Conservation (phyloP, 2,888 invertebrate genomes). For the Megastigmus dorsalis region DNA sequence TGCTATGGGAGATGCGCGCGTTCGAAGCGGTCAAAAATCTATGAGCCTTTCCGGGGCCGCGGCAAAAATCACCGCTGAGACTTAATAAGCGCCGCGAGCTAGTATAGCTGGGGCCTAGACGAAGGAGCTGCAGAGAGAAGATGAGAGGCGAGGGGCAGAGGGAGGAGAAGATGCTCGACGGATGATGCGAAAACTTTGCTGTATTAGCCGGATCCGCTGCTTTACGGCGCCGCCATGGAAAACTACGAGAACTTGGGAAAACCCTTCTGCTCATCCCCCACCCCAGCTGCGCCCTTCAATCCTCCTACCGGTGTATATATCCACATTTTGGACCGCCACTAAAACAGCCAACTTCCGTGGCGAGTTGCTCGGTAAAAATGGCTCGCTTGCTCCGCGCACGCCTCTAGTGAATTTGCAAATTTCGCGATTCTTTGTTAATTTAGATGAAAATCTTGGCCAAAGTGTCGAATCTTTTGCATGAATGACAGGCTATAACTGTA, state of each 20-base stretch:
- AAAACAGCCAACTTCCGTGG: slow-evolving; percentile 42
- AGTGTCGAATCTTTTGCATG: slow-evolving; percentile 31
- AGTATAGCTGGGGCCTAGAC: slow-evolving; percentile 57
- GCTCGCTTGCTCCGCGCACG: slow-evolving; percentile 26
- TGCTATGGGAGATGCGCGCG: background rate
- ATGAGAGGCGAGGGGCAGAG: slow-evolving; percentile 60
- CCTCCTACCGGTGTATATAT: slow-evolving; percentile 16
- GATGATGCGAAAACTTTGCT: slow-evolving; percentile 74
- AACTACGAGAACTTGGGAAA: slow-evolving; percentile 64
- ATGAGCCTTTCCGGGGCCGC: slow-evolving; percentile 39
- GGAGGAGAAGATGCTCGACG: slow-evolving; percentile 67
- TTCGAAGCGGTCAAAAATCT: slow-evolving; percentile 40
- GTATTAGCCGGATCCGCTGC: slow-evolving; percentile 72
- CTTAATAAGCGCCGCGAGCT: slow-evolving; percentile 72
- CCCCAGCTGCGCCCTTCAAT: slow-evolving; percentile 32
- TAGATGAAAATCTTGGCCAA: slow-evolving; percentile 45
- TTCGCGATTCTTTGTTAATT: slow-evolving; percentile 48
- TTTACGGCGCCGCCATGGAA: slow-evolving; percentile 63
- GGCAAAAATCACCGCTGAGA: slow-evolving; percentile 71
- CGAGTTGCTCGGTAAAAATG: slow-evolving; percentile 44
- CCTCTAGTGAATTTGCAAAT: slow-evolving; percentile 46
- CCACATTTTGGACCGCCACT: slow-evolving; percentile 34
- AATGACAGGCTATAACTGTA: slow-evolving; percentile 36
- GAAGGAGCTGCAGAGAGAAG: slow-evolving; percentile 51
- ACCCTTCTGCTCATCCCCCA: slow-evolving; percentile 40